A percentile compares a stretch with the other conserved stretches of the same genome.
Evolutionary conservation across 2,888 invertebrate species (phyloP).

Genomic region (Polyommatus iphigenia): DNA sequence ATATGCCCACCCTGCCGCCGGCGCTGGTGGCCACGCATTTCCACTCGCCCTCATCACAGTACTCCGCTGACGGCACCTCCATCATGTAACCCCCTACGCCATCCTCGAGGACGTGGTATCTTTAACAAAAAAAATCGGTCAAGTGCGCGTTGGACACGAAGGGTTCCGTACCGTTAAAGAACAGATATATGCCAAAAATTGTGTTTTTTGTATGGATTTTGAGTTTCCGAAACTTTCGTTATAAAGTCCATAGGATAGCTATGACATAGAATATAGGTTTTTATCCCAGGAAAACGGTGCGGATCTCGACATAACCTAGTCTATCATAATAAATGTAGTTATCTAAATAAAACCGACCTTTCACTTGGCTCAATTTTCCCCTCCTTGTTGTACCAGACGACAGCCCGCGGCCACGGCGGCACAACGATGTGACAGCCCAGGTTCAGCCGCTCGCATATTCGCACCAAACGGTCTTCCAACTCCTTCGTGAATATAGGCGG

Average conservation of each 20-base stretch:
- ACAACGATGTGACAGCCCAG: conserved; percentile 90
- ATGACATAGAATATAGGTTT: too few species aligned
- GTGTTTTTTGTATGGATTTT: too few species aligned
- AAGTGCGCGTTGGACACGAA: background rate
- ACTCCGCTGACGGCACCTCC: conserved; percentile 87
- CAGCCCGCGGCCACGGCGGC: conserved; percentile 91
- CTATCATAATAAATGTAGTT: too few species aligned
- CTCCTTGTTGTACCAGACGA: conserved; percentile 91
- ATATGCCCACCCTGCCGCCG: conserved; percentile 87
- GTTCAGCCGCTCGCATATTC: conserved; percentile 87
- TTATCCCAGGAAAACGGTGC: too few species aligned
- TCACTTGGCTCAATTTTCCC: conserved; percentile 86
- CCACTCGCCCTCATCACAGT: conserved; percentile 93
- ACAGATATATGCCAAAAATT: too few species aligned
- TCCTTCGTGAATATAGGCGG: conserved; percentile 90
- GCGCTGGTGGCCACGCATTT: conserved; percentile 91
- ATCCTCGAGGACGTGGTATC: conserved; percentile 88
- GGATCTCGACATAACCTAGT: too few species aligned
- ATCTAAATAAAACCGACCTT: conserved; percentile 59
- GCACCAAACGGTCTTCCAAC: conserved; percentile 86
- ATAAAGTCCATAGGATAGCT: too few species aligned
- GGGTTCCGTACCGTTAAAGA: background rate
- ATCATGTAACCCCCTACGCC: conserved; percentile 90
- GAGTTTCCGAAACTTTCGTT: too few species aligned
- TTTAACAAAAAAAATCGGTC: conserved; percentile 38